Percentiles rank a stretch among this genome's conserved stretches.
These are phyloP conservation scores for Aleiodes sp. DNA, from an alignment of 1,140 invertebrate species.

Conservation along the genomic window DNA sequence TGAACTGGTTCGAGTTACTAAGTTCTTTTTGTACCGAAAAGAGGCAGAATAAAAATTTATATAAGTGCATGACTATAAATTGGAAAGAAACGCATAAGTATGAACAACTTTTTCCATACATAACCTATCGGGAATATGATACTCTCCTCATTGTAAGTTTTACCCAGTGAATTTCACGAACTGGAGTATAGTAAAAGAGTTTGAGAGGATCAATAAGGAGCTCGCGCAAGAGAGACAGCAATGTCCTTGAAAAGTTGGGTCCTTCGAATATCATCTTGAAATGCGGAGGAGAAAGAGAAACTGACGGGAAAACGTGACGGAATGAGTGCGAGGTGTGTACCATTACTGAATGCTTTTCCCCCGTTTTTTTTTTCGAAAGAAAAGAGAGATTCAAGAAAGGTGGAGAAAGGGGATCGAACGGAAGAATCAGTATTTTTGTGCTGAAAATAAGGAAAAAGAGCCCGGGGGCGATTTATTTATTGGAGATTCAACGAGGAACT, in stretches of 20 bases:
- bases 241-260: constrained; percentile 48
- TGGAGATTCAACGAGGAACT: constrained; percentile 9
- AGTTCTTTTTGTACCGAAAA: too few relatives aligned
- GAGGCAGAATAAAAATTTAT: too few relatives aligned
- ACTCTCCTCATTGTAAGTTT: constrained; percentile 40
- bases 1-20: not conserved
- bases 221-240: constrained; percentile 27
- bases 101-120: not conserved
- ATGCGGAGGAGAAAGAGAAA: constrained; percentile 25
- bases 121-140: too few relatives aligned
- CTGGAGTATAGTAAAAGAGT: constrained; percentile 44
- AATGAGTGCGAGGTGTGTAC: constrained; percentile 1
- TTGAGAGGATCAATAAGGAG: constrained; percentile 52
- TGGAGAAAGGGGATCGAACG: not conserved
- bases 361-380: not conserved
- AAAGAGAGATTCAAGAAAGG: not conserved
- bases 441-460: not conserved
- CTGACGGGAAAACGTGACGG: constrained; percentile 12
- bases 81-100: too few relatives aligned
- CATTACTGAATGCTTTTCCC: too few relatives aligned
- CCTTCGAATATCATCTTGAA: not conserved
- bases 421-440: constrained; percentile 18
- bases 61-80: too few relatives aligned
- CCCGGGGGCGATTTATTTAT: constrained; percentile 15
- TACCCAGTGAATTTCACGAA: constrained; percentile 43